Base-by-base conservation (phyloP, 2,888 invertebrate species). In the Pterobdella sp. region DNA sequence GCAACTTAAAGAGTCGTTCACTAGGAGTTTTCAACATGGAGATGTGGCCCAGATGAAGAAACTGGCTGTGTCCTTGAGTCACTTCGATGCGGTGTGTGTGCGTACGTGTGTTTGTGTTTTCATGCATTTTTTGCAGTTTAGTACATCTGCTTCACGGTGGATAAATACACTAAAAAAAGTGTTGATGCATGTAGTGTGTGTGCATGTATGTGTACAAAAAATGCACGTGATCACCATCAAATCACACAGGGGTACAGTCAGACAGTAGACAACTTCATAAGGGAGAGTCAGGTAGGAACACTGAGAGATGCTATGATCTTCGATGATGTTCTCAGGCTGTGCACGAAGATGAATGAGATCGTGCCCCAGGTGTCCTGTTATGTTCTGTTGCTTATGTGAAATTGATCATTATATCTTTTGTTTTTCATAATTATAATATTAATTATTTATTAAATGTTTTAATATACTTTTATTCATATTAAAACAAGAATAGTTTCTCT, bases 211-310 rank as follows among this genome's bases (percentile, higher is more conserved):
- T 7, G 14, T 34, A 14, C 7, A 67, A 10, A 67, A 10, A 68
- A 26, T 14, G 42, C 37, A 4, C 29, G 26, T 36, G 2, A 22
- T n/a, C 7, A 63, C 63, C 63, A 63, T 26, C 10, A 4, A 7
- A 32, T 31, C 34, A 65, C 80, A 63, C 79, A 85, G 86, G 92
- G 94, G 0, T 97, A 96, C 84, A 91, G 92, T 0, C 92, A 94
- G 78, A 97, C 96, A 84, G 89, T 98, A 69, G 92, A 97, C 86
- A 93, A 94, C 0, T 98, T 92, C 82, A 96, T 98, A 80, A 94
- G 95, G 81, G 92, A 94, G 78, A 92, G 94, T 83, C 95, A 96
- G 86, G 89, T 91, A 91, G 91, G 91, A 78, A 90, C 92, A 0
- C 89, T 92, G 78, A 87, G 90, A 4, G 91, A 91, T 32, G 91